Conservation (phyloP, 2,797 vertebrate genomes). For the Periparus ater region DNA sequence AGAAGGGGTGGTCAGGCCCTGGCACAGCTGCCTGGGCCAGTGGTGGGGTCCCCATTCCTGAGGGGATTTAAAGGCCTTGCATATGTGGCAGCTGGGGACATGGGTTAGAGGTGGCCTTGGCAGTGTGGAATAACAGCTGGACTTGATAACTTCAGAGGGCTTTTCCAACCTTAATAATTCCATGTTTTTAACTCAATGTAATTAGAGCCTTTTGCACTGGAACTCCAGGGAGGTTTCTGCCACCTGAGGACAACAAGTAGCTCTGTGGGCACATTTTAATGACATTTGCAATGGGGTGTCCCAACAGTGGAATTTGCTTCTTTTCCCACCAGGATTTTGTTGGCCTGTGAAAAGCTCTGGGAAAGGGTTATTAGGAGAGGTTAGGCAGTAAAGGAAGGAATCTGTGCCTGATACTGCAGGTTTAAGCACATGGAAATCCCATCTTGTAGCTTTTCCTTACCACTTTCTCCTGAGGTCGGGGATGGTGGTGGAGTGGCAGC, state of each 20-base stretch:
- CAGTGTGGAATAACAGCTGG: not conserved
- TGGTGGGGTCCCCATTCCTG: not conserved
- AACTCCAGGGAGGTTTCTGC: not conserved
- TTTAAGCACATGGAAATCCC: not conserved
- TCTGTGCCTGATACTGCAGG: not conserved
- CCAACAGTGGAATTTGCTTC: not conserved
- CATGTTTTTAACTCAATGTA: not conserved
- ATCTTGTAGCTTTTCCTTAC: constrained; percentile 73
- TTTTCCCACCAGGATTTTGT: not conserved
- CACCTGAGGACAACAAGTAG: not conserved
- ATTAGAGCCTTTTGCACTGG: not conserved
- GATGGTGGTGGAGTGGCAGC: constrained; percentile 95
- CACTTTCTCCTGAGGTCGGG: constrained; percentile 92
- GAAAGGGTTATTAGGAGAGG: not conserved
- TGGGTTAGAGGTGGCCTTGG: not conserved
- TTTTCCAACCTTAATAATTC: not conserved
- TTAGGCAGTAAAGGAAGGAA: not conserved
- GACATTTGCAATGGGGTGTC: not conserved
- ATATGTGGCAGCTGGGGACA: not conserved
- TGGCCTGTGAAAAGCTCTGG: not conserved
- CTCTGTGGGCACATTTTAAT: not conserved
- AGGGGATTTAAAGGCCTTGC: accelerated
- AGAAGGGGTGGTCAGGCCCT: accelerated
- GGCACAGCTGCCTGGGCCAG: not conserved
- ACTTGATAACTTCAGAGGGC: not conserved